A percentile compares a stretch with the other conserved stretches of the same genome.
Conservation (phyloP, 2,113 vertebrate species). For the Mungos mungo region DNA sequence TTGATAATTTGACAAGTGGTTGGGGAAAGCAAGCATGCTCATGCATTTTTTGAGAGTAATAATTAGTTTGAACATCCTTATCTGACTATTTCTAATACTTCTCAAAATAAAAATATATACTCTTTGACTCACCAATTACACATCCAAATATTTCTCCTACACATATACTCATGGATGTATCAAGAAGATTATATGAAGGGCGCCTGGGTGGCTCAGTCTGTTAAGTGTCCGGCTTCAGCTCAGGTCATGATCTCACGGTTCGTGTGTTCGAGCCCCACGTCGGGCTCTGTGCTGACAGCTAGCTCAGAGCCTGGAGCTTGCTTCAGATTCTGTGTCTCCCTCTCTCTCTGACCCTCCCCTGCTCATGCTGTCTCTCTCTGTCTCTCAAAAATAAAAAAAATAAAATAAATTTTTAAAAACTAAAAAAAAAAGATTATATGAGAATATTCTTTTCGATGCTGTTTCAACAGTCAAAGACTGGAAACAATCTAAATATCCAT, state of each 20-base stretch:
- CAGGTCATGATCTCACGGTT: too few species aligned
- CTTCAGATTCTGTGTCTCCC: too few species aligned
- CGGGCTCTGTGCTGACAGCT: too few species aligned
- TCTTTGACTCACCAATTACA: background rate
- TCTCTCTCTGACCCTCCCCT: too few species aligned
- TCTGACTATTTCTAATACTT: background rate
- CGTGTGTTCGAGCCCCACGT: too few species aligned
- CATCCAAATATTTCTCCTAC: background rate
- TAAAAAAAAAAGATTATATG: background rate
- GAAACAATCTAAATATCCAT: background rate
- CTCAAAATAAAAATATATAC: background rate
- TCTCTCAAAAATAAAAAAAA: too few species aligned
- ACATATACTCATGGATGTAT: background rate
- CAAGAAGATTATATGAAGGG: background rate
- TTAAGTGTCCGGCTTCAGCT: too few species aligned
- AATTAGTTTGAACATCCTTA: background rate
- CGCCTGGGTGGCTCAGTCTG: too few species aligned
- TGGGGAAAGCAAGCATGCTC: background rate
- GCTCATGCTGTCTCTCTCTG: too few species aligned
- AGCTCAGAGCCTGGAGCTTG: too few species aligned
- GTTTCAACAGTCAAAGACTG: background rate
- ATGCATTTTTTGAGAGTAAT: background rate
- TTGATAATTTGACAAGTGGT: background rate
- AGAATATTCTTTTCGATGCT: background rate
- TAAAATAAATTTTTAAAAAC: too few species aligned